These are phyloP conservation scores for Pharmacophagus antenor DNA, from an alignment of 2,888 invertebrate genomes.

Conservation along the genomic window DNA sequence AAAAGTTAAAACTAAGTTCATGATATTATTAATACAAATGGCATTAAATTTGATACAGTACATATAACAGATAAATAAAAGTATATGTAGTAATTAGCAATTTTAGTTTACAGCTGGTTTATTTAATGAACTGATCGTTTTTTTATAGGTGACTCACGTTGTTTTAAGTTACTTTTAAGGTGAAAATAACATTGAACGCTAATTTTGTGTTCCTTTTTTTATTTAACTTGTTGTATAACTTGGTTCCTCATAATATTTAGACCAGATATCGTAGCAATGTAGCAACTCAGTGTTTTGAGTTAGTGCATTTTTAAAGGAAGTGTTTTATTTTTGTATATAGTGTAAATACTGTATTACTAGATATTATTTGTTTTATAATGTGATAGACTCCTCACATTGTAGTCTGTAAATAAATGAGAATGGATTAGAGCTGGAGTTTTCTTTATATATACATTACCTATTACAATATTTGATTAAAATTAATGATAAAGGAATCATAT, in stretches of 20 bases:
- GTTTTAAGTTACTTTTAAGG: conserved; percentile 53
- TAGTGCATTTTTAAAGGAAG: conserved; percentile 59
- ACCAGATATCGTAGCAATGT: conserved; percentile 19
- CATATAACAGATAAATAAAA: conserved; percentile 5
- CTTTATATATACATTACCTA: conserved; percentile 26
- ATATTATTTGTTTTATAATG: conserved; percentile 74
- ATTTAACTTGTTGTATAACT: conserved; percentile 42
- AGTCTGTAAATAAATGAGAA: conserved; percentile 78
- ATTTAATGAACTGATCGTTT: conserved; percentile 54
- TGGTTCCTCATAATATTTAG: conserved; percentile 44
- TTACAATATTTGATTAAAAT: neutral
- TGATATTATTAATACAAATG: conserved; percentile 32
- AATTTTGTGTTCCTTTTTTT: conserved; percentile 42
- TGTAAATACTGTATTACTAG: conserved; percentile 52
- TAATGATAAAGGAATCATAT: too few species aligned
- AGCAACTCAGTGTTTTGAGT: conserved; percentile 36
- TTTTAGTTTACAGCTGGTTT: conserved; percentile 39
- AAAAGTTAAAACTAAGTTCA: conserved; percentile 21
- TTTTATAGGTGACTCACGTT: conserved; percentile 42
- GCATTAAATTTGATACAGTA: conserved; percentile 21
- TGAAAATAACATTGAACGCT: conserved; percentile 38
- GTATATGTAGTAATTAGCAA: neutral
- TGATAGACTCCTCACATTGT: conserved; percentile 70
- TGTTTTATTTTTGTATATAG: conserved; percentile 59
- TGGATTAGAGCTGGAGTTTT: conserved; percentile 56